Evolutionary conservation across 1,140 invertebrate genomes (phyloP).

Genomic region (Anagrus nilaparvatae): DNA sequence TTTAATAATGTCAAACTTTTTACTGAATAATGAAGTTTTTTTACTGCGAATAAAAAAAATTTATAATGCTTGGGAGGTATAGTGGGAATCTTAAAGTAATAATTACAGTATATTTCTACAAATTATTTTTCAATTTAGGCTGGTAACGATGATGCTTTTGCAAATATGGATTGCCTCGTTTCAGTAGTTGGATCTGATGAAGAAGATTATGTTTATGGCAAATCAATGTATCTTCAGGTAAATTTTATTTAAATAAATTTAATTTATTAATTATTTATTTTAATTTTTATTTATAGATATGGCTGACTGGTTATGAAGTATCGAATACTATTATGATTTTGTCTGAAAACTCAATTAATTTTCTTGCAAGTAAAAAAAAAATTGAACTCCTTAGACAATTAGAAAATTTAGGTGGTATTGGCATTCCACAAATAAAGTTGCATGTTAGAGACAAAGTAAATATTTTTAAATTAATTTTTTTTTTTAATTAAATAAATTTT

Average conservation of each 20-base stretch:
- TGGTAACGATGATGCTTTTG: conserved; percentile 64
- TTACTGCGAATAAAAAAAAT: too few relatives aligned
- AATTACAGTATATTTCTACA: too few relatives aligned
- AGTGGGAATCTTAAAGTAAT: too few relatives aligned
- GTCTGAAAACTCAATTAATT: conserved; percentile 72
- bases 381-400: conserved; percentile 91
- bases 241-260: conserved; percentile 2
- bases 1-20: too few relatives aligned
- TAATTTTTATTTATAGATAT: conserved; percentile 56
- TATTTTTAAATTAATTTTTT: conserved; percentile 10
- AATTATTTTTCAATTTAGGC: too few relatives aligned
- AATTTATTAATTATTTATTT: conserved; percentile 2
- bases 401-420: conserved; percentile 77
- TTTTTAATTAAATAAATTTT: neutral
- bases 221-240: conserved; percentile 88
- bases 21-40: too few relatives aligned
- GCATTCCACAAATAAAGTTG: conserved; percentile 77
- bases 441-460: conserved; percentile 82
- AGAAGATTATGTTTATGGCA: conserved; percentile 91
- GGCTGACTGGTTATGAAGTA: conserved; percentile 95
- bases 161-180: conserved; percentile 82
- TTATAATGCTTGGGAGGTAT: too few relatives aligned
- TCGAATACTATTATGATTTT: conserved; percentile 92
- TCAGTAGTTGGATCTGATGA: conserved; percentile 86
- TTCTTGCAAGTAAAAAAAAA: conserved; percentile 95